These are phyloP conservation scores for Brachyrhaphis roseni DNA, from an alignment of 2,797 vertebrate genomes.

Conservation along the genomic window DNA sequence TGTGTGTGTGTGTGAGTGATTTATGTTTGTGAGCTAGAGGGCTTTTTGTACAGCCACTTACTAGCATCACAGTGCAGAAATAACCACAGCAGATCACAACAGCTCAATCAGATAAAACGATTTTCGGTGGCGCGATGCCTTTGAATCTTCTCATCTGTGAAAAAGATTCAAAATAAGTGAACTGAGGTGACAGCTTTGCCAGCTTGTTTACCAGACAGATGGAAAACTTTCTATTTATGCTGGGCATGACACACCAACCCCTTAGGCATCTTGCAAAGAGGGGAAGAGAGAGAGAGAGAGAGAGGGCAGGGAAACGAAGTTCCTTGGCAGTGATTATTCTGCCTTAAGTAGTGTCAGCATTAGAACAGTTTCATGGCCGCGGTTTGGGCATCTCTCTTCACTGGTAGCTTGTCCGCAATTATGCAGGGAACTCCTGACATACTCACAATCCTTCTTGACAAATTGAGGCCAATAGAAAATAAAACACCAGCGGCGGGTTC, in stretches of 20 bases:
- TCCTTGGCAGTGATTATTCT: conserved; percentile 65
- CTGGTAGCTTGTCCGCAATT: conserved; percentile 39
- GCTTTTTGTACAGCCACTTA: background rate
- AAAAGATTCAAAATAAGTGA: conserved; percentile 52
- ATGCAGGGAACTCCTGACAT: conserved; percentile 56
- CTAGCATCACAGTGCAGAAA: background rate
- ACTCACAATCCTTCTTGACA: conserved; percentile 61
- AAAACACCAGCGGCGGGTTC: conserved; percentile 54
- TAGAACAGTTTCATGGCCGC: conserved; percentile 52
- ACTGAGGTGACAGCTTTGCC: conserved; percentile 58
- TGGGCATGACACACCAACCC: conserved; percentile 61
- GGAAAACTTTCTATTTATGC: conserved; percentile 73
- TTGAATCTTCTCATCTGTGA: conserved; percentile 46
- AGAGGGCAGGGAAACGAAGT: conserved; percentile 34
- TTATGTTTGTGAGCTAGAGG: background rate
- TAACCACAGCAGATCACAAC: conserved; percentile 15
- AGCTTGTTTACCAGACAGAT: conserved; percentile 71
- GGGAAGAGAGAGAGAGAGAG: conserved; percentile 1
- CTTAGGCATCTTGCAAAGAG: conserved; percentile 53
- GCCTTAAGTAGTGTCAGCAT: conserved; percentile 57
- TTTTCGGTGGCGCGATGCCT: conserved; percentile 29
- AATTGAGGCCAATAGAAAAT: conserved; percentile 75
- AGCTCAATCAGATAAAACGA: conserved; percentile 37
- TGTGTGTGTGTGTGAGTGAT: background rate
- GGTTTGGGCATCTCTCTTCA: conserved; percentile 37